A percentile compares a stretch with the other conserved stretches of the same genome.
These are phyloP conservation scores for Venustaconcha ellipsiformis DNA, from an alignment of 1,140 invertebrate genomes.

Conservation along the genomic window DNA sequence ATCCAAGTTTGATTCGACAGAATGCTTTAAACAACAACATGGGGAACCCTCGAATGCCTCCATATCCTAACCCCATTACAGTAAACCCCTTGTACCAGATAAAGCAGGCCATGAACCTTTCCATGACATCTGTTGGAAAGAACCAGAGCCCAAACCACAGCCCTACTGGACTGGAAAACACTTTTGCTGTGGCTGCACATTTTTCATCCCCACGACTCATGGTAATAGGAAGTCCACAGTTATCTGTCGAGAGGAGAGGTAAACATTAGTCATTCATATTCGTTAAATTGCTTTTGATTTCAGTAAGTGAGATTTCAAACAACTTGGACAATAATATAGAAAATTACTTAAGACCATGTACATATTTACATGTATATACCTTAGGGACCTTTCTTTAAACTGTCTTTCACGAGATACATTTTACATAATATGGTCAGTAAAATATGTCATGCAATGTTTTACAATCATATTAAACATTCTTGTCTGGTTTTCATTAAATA, in stretches of 20 bases:
- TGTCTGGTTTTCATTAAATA: too few species aligned
- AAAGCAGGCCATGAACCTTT: constrained; percentile 75
- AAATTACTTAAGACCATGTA: too few species aligned
- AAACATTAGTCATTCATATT: not conserved
- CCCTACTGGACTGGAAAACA: constrained; percentile 37
- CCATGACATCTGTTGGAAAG: constrained; percentile 48
- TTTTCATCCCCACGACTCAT: constrained; percentile 83
- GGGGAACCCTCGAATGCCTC: constrained; percentile 84
- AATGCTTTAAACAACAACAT: constrained; percentile 71
- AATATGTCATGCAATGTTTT: too few species aligned
- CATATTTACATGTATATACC: too few species aligned
- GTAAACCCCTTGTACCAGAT: constrained; percentile 87
- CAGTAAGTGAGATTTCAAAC: too few species aligned
- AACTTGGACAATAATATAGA: too few species aligned
- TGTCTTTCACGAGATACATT: too few species aligned
- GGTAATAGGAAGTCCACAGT: constrained; percentile 73
- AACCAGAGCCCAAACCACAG: constrained; percentile 72
- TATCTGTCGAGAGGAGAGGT: constrained; percentile 66
- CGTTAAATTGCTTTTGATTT: too few species aligned
- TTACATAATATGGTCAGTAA: too few species aligned
- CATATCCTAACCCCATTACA: constrained; percentile 86
- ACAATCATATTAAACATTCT: too few species aligned
- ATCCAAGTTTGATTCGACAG: constrained; percentile 80
- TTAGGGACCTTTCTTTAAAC: too few species aligned
- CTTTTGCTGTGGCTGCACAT: constrained; percentile 80